Evolutionary conservation across 2,797 vertebrate genomes (phyloP), one percentile per base, ranked within the genome.

Genomic region (Smutsia gigantea): DNA sequence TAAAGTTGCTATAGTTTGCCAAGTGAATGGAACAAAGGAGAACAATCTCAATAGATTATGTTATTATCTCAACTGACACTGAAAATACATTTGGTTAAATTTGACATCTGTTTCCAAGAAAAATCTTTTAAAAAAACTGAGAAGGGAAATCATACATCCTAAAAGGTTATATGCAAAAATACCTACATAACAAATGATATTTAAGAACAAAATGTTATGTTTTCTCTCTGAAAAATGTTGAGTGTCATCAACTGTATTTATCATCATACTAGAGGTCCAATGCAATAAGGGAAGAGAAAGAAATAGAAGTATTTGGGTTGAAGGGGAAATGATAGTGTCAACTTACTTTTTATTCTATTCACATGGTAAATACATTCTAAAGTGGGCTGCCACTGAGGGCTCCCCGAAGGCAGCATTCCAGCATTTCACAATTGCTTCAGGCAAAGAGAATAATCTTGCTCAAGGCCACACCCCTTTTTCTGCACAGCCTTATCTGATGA

Each of bases 1-100:
- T 89, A 81, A 92, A 92, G 39, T 87, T 46, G 71, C 2, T 81
- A 12, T 77, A 59, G 42, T 92, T 90, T 90, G 39, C 74, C 31
- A 59, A 23, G 8, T 49, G 51, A 95, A 39, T 81, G n/a, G 39
- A 51, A 55, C 59, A 72, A n/a, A 96, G 29, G 4, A 46, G 4
- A 37, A 69, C n/a, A 34, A 34, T 74, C 37, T 95, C 51, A 72
- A 34, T 51, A 66, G 69, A 31, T 64, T 46, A n/a, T 23, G 83
- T 46, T 14, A 55, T 89, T 63, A 74, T 85, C 17, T 88, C 46
- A 55, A 61, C 37, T 85, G 34, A 69, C 51, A 49, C 23, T 89
- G 31, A 63, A 91, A 39, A 71, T 37, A 3, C 4, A 51, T 57
- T 88, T 61, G 42, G 55, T 79, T 95, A 82, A 85, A 81, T 92